Conservation (phyloP, 2,888 invertebrate species). For the Lordiphosa andalusiaca region DNA sequence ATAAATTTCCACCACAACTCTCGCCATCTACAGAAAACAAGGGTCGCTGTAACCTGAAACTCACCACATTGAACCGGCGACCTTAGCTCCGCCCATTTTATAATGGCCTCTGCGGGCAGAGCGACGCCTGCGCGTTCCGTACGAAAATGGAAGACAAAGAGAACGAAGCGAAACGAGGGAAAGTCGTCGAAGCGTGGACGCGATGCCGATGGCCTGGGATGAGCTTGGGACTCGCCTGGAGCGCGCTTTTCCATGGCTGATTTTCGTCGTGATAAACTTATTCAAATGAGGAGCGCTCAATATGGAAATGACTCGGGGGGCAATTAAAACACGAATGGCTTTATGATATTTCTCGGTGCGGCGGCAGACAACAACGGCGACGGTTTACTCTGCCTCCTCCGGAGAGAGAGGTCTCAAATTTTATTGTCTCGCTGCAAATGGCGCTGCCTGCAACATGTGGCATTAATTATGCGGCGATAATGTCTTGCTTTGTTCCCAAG, state of each 20-base stretch:
- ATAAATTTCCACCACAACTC: neutral
- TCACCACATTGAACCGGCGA: constrained; percentile 59
- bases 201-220: constrained; percentile 13
- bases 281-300: constrained; percentile 62
- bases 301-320: constrained; percentile 57
- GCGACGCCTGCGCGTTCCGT: constrained; percentile 62
- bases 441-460: constrained; percentile 60
- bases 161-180: constrained; percentile 19
- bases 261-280: constrained; percentile 66
- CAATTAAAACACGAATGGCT: constrained; percentile 69
- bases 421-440: constrained; percentile 51
- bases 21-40: constrained; percentile 13
- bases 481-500: constrained; percentile 66
- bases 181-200: constrained; percentile 9
- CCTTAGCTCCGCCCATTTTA: constrained; percentile 78
- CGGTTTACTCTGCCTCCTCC: constrained; percentile 13
- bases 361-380: constrained; percentile 26
- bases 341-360: constrained; percentile 58
- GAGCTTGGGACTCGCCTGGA: constrained; percentile 16
- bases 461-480: constrained; percentile 75
- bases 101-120: constrained; percentile 70
- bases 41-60: constrained; percentile 38
- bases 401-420: constrained; percentile 39
- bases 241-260: constrained; percentile 56
- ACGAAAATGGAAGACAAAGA: constrained; percentile 48